A percentile compares a stretch with the other conserved stretches of the same genome.
Evolutionary conservation across 1,140 invertebrate species (phyloP).

Genomic region (Notospermus geniculatus): DNA sequence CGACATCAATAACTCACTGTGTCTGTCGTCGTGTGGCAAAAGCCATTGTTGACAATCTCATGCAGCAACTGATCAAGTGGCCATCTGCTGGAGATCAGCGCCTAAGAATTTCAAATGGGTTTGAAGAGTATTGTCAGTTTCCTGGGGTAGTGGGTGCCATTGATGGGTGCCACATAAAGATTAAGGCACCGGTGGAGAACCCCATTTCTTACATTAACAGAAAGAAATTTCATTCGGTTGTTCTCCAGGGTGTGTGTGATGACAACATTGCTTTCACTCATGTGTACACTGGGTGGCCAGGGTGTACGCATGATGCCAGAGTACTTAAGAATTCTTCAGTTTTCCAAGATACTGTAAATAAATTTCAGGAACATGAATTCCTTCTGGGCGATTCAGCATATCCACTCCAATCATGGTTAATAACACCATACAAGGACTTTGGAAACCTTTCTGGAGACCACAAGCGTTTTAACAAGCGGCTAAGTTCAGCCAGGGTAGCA

Average conservation of each 20-base stretch:
- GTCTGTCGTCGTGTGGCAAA: conserved; percentile 12
- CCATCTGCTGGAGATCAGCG: conserved; percentile 9
- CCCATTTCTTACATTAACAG: conserved; percentile 41
- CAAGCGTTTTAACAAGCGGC: no score
- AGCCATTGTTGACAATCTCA: conserved; percentile 21
- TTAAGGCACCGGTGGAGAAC: conserved; percentile 29
- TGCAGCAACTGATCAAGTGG: conserved; percentile 19
- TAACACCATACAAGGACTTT: conserved; percentile 45
- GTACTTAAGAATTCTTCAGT: conserved; percentile 30
- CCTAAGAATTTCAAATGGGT: conserved; percentile 4
- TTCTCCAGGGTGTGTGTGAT: conserved; percentile 35
- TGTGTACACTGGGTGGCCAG: no score
- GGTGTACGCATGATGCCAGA: no score
- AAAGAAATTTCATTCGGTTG: conserved; percentile 41
- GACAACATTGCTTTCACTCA: conserved; percentile 28
- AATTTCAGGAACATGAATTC: conserved; percentile 19
- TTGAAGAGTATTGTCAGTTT: conserved; percentile 21
- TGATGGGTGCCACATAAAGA: conserved; percentile 28
- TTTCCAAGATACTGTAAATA: conserved; percentile 24
- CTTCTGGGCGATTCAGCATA: conserved; percentile 50
- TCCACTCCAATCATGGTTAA: conserved; percentile 34
- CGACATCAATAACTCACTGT: conserved; percentile 15
- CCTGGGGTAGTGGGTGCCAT: conserved; percentile 27
- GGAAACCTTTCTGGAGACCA: no score
- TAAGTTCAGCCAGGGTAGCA: no score